These are phyloP conservation scores for Mizuhopecten yessoensis DNA, from an alignment of 1,140 invertebrate species.

Conservation along the genomic window DNA sequence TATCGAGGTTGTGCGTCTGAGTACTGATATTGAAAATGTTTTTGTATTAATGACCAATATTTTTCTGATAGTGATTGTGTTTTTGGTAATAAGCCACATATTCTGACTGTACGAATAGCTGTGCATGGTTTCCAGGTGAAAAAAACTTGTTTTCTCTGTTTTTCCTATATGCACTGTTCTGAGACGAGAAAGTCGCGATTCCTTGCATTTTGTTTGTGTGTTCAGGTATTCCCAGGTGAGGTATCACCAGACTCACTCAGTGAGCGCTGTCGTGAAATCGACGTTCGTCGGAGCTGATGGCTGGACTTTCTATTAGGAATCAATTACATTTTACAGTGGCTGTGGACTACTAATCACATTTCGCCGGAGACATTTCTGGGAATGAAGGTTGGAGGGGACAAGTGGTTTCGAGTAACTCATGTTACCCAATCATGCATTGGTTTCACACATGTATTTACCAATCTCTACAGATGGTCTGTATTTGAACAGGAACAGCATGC, in stretches of 20 bases:
- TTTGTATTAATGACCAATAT: no score
- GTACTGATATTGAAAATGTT: no score
- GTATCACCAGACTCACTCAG: not conserved
- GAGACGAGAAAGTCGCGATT: no score
- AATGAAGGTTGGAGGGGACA: not conserved
- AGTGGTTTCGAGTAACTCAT: not conserved
- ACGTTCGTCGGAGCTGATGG: not conserved
- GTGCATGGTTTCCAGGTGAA: no score
- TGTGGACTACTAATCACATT: not conserved
- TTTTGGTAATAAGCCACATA: no score
- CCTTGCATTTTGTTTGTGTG: not conserved
- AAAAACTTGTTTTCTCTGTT: no score
- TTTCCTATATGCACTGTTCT: no score
- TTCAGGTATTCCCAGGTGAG: not conserved
- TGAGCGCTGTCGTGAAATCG: not conserved
- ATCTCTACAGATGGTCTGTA: no score
- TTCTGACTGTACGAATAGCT: no score
- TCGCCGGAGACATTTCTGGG: not conserved
- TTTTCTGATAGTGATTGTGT: no score
- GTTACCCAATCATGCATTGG: not conserved
- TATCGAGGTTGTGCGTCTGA: no score
- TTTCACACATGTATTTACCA: no score
- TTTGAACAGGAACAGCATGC: not conserved
- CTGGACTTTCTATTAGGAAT: not conserved
- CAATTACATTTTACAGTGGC: slow-evolving; percentile 35